Percentiles rank a stretch among this genome's conserved stretches.
Conservation (phyloP, 2,113 vertebrate genomes). For the Zapus hudsonius region DNA sequence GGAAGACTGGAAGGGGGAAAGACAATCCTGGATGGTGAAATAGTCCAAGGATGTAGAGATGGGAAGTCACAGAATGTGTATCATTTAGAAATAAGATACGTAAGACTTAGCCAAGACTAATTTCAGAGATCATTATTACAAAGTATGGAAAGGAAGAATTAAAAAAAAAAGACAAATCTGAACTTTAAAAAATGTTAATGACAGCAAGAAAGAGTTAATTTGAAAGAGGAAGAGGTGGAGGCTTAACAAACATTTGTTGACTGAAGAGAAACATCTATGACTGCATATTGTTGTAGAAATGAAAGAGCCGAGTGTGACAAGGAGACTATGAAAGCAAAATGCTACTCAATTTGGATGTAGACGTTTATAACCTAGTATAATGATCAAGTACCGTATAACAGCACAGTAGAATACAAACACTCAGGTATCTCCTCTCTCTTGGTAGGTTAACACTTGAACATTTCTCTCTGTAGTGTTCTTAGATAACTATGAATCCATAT, state of each 20-base stretch:
- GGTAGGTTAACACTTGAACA: background rate
- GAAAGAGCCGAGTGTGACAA: slow-evolving; percentile 14
- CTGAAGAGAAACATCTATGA: slow-evolving; percentile 10
- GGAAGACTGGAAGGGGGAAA: background rate
- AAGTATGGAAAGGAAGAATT: background rate
- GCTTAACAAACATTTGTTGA: slow-evolving; percentile 9
- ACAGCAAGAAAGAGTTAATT: background rate
- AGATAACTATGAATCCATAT: slow-evolving; percentile 42
- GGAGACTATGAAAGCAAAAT: slow-evolving; percentile 27
- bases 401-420: slow-evolving; percentile 42
- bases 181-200: slow-evolving; percentile 35
- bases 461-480: background rate
- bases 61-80: background rate
- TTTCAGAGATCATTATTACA: background rate
- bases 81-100: background rate
- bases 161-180: slow-evolving; percentile 47
- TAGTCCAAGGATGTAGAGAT: background rate
- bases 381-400: slow-evolving; percentile 17
- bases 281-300: background rate
- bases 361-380: background rate
- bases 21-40: background rate
- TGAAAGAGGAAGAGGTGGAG: background rate
- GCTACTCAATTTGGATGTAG: background rate
- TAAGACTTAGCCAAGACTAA: background rate
- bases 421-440: background rate